Conservation (phyloP, 1,140 invertebrate genomes). For the Drosophila varians region DNA sequence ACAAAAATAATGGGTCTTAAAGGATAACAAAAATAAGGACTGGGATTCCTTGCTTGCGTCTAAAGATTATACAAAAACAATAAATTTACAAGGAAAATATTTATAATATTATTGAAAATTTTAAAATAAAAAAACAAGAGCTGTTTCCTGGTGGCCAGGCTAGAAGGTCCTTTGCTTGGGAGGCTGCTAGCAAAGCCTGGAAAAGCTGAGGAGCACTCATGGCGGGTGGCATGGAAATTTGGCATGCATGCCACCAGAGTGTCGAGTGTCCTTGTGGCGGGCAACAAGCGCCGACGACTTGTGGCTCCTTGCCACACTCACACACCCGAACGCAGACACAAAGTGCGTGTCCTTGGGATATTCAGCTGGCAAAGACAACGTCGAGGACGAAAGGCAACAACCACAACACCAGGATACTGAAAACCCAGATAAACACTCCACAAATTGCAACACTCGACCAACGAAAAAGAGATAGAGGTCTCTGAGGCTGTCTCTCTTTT, state of each 20-base stretch:
- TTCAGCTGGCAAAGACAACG: slow-evolving; percentile 50
- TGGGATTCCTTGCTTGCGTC: too few species aligned
- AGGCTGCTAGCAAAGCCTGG: background rate
- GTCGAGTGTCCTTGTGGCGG: slow-evolving; percentile 53
- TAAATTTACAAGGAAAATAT: too few species aligned
- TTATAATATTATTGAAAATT: too few species aligned
- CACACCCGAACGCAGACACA: slow-evolving; percentile 5
- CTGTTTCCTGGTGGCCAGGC: slow-evolving; percentile 16
- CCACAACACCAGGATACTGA: slow-evolving; percentile 9
- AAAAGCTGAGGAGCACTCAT: background rate
- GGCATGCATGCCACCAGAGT: slow-evolving; percentile 29
- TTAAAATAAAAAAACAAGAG: background rate
- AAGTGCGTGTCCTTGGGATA: slow-evolving; percentile 55
- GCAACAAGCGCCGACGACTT: slow-evolving; percentile 54
- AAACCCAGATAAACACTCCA: slow-evolving; percentile 37
- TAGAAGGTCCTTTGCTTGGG: slow-evolving; percentile 37
- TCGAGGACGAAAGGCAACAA: slow-evolving; percentile 49
- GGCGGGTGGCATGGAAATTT: slow-evolving; percentile 22
- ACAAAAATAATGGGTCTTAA: background rate
- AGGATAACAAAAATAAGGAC: background rate
- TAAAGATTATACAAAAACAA: too few species aligned
- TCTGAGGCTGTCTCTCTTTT: background rate
- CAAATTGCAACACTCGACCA: slow-evolving; percentile 35
- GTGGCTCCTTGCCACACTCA: slow-evolving; percentile 43
- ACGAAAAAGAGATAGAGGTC: slow-evolving; percentile 3